Percentiles rank a stretch among this genome's conserved stretches.
Conservation (phyloP, 1,140 invertebrate genomes). For the Drosophila serrata region DNA sequence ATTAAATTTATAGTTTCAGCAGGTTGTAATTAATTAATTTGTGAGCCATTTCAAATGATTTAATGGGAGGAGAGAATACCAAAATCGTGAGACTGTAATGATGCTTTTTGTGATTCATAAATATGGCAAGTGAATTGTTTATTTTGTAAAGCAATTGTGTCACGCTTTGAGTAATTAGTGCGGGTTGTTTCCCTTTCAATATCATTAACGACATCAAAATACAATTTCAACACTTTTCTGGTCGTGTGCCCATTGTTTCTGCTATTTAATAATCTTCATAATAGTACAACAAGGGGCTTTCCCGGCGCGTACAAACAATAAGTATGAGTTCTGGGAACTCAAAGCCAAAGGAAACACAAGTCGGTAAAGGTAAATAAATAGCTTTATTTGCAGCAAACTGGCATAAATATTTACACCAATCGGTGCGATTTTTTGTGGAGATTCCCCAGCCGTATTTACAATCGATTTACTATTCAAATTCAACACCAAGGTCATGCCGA, state of each 20-base stretch:
- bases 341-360: background rate
- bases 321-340: slow-evolving; percentile 21
- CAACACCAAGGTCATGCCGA: slow-evolving; percentile 16
- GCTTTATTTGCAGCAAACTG: background rate
- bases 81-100: background rate
- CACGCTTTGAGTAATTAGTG: slow-evolving; percentile 17
- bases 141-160: slow-evolving; percentile 10
- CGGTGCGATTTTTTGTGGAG: slow-evolving; percentile 31
- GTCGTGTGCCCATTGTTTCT: slow-evolving; percentile 12
- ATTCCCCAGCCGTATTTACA: slow-evolving; percentile 25
- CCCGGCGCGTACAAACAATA: slow-evolving; percentile 29
- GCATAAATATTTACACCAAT: slow-evolving; percentile 29
- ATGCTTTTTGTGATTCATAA: background rate
- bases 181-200: background rate
- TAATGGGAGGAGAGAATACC: background rate
- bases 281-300: slow-evolving; percentile 27
- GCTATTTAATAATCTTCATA: background rate
- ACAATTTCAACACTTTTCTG: slow-evolving; percentile 16
- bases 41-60: background rate
- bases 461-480: slow-evolving; percentile 13
- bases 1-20: background rate
- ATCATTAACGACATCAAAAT: slow-evolving; percentile 10
- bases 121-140: background rate
- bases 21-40: background rate
- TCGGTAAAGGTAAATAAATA: slow-evolving; percentile 20